Evolutionary conservation across 2,113 vertebrate genomes (phyloP), one percentile per base, ranked within the genome.

Genomic region (Candoia aspera): DNA sequence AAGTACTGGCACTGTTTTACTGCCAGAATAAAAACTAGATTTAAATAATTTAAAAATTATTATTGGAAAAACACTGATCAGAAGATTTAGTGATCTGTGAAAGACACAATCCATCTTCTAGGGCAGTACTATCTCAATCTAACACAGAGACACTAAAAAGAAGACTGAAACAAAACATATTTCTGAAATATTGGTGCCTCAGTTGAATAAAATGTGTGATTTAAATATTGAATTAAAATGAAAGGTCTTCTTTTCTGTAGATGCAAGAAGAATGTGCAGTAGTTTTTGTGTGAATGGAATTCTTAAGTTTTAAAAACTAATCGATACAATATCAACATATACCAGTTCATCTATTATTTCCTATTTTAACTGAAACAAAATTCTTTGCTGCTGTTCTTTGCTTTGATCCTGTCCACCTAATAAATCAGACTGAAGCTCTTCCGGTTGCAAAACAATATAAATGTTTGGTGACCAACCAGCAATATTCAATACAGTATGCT

Each of bases 51-150:
- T 93, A 88, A 87, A 88, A 49, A 90, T 60, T 83, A 91, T 49
- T 89, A 83, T 1, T 0, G 0, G 46, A 3, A 29, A 13, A 0
- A 3, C 17, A 84, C n/a, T 0, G 0, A 85, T 15, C 62, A 37
- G 59, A 0, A 0, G 49, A 46, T 24, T 89, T 11, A 9, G 26
- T 1, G 13, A 86, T 79, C 24, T 3, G 84, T 0, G 55, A 57
- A 89, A 84, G 23, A 85, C 29, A 62, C 6, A 29, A 1, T 21
- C 11, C 0, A 0, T 29, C 46, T n/a, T 49, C 15, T 15, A 59
- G 42, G 90, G 90, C 6, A 19, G 0, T 1, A 0, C 0, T 0
- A 21, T 11, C 1, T 10, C 6, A 21, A 0, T 49, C 37, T 26
- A 60, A n/a, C 12, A 24, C 9, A 8, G 15, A 86, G 49, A n/a